Base-by-base conservation (phyloP, 2,888 invertebrate species). In the Eugnorisma glareosa region DNA sequence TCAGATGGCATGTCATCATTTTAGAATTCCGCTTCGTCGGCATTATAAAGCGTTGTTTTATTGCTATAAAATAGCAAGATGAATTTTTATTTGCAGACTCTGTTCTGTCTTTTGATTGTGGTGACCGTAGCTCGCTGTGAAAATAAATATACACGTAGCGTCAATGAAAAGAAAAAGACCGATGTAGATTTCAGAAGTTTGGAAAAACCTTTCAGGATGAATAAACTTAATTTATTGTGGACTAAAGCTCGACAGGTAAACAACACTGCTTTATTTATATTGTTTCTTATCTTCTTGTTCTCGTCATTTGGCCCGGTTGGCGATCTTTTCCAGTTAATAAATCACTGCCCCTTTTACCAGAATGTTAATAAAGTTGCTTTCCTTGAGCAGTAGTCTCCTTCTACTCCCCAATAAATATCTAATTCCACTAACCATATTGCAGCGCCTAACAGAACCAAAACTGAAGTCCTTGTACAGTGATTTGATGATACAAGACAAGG, bases 401-500 rank as follows among this genome's bases (percentile, higher is more conserved):
- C 21, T 13, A 7, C 45, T n/a, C 37, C 28, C 15, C 28, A 21
- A 28, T 35, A 28, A 37, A 24, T 59, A 37, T 57, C 13, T 61
- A 2, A 66, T 51, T 5, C n/a, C 7, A 67, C n/a, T 67, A 31
- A 48, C 59, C 70, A 72, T 67, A 72, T 93, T 94, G 18, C 91
- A 99, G 99, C 97, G 98, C 80, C 93, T 99, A 61, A 98, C 98
- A 8, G 98, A 98, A 90, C 97, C 98, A 0, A 99, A 99, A 93
- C 94, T 99, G 45, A 98, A 98, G 90, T 98, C 98, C 0, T 93
- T 99, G 35, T 99, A 98, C 92, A 98, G 98, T 91, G 99, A 99
- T 91, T 95, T 99, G 11, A 98, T 98, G 96, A 97, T 99, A 64
- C 99, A 99, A 82, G 99, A 99, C 91, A 99, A 99, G 95, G 98